Evolutionary conservation across 2,113 vertebrate species (phyloP).

Genomic region (Siphamia tubifer): DNA sequence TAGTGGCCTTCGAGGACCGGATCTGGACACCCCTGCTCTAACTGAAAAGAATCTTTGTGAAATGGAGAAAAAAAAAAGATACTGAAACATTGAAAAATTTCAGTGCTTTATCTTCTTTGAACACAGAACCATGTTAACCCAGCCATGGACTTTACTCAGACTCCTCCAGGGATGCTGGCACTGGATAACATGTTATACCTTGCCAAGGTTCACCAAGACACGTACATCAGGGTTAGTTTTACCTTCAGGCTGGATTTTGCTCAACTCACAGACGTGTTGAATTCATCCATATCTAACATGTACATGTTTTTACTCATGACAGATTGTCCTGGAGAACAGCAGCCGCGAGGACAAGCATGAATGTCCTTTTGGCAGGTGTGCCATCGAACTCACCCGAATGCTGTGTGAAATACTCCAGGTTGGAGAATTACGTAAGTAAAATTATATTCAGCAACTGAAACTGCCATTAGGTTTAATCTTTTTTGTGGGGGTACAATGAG

Average conservation of each 20-base stretch:
- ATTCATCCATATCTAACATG: not conserved
- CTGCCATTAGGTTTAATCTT: no score
- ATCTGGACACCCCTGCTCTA: no score
- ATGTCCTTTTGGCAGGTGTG: constrained; percentile 97
- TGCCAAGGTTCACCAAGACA: constrained; percentile 95
- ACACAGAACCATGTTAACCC: constrained; percentile 95
- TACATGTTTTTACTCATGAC: not conserved
- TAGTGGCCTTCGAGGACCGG: no score
- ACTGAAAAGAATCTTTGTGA: not conserved
- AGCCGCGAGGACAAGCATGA: constrained; percentile 97
- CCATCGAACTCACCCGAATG: constrained; percentile 95
- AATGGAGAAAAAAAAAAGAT: not conserved
- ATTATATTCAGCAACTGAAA: not conserved
- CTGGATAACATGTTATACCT: constrained; percentile 98
- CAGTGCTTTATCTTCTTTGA: not conserved
- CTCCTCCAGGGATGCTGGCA: constrained; percentile 95
- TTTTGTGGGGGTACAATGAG: no score
- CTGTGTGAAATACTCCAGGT: constrained; percentile 97
- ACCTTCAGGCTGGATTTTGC: not conserved
- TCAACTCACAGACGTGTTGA: not conserved
- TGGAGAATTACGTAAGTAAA: constrained; percentile 92
- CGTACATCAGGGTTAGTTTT: constrained; percentile 90
- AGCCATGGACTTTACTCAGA: constrained; percentile 96
- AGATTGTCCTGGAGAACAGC: constrained; percentile 98
- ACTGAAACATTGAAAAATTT: not conserved